These are phyloP conservation scores for Mactromeris polynyma DNA, from an alignment of 2,888 invertebrate genomes.

Conservation along the genomic window DNA sequence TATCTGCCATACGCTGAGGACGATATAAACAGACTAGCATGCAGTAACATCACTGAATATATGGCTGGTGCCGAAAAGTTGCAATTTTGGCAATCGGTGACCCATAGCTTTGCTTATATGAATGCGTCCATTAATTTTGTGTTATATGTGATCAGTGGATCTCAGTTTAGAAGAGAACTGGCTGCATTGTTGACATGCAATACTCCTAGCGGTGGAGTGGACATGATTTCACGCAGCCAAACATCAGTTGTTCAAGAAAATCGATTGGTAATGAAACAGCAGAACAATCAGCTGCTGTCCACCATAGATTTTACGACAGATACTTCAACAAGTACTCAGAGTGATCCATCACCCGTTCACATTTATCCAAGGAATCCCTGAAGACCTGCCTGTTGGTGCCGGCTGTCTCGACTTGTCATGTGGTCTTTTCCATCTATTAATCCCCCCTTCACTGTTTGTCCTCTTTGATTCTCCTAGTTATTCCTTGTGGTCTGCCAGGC, in stretches of 20 bases:
- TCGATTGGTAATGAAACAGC: neutral
- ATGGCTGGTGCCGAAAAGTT: slow-evolving; percentile 10
- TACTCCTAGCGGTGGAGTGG: neutral
- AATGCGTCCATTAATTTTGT: slow-evolving; percentile 40
- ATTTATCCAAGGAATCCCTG: too few species aligned
- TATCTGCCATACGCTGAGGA: neutral
- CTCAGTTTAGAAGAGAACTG: slow-evolving; percentile 25
- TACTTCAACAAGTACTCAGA: neutral
- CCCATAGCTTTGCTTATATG: slow-evolving; percentile 33
- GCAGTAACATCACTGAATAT: slow-evolving; percentile 11
- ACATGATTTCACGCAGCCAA: neutral
- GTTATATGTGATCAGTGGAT: slow-evolving; percentile 39
- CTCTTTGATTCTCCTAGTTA: too few species aligned
- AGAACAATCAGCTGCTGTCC: neutral
- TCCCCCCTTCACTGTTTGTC: too few species aligned
- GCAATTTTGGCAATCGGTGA: slow-evolving; percentile 24
- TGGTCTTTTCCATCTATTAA: too few species aligned
- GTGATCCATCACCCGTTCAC: neutral
- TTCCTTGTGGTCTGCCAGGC: too few species aligned
- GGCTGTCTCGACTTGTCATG: too few species aligned
- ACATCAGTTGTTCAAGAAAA: neutral
- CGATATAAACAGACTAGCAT: slow-evolving; percentile 24
- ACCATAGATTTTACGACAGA: neutral
- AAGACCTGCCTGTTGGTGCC: too few species aligned
- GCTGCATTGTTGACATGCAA: neutral